Evolutionary conservation across 2,888 invertebrate genomes (phyloP).

Genomic region (Brachyopa scutellaris): DNA sequence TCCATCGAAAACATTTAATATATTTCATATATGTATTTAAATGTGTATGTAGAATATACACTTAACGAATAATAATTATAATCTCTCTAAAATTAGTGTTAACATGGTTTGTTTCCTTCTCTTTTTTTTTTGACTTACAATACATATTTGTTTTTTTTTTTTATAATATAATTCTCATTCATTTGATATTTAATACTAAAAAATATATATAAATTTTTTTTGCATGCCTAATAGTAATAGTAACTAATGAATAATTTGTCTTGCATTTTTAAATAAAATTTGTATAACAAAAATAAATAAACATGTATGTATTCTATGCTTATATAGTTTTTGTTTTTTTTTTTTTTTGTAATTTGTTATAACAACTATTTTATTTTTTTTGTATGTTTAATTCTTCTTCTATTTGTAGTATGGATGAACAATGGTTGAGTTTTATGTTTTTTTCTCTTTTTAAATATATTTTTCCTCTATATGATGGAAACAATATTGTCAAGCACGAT

Average conservation of each 20-base stretch:
- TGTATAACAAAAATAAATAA: conserved; percentile 36
- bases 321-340: conserved; percentile 27
- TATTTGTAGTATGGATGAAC: conserved; percentile 57
- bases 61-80: conserved; percentile 21
- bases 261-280: conserved; percentile 32
- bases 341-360: conserved; percentile 39
- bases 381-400: conserved; percentile 19
- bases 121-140: conserved; percentile 18
- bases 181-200: conserved; percentile 33
- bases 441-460: conserved; percentile 40
- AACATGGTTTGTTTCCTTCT: conserved; percentile 50
- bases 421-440: conserved; percentile 43
- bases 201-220: conserved; percentile 37
- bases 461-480: conserved; percentile 74
- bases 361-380: conserved; percentile 55
- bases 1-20: neutral
- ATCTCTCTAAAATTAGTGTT: conserved; percentile 62
- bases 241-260: conserved; percentile 26
- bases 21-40: neutral
- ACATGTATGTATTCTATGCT: conserved; percentile 35
- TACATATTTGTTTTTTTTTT: conserved; percentile 7
- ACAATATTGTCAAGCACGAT: conserved; percentile 81
- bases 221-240: conserved; percentile 36
- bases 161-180: conserved; percentile 21
- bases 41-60: conserved; percentile 39